These are phyloP conservation scores for Macquaria australasica DNA, from an alignment of 2,113 vertebrate species.

Conservation along the genomic window DNA sequence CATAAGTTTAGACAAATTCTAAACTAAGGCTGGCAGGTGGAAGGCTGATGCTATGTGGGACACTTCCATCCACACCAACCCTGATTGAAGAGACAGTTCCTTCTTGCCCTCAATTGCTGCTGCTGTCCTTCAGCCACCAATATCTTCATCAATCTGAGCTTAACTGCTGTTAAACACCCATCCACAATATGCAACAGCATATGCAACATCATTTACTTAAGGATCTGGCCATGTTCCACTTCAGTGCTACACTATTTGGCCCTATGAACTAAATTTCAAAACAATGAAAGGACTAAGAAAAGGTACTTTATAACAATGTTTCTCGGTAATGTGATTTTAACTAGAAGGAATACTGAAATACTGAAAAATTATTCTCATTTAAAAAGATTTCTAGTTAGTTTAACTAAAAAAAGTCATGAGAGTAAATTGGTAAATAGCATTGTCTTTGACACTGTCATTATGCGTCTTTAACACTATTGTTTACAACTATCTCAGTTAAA, in stretches of 20 bases:
- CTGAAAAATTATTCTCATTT: not conserved
- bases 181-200: not conserved
- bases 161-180: not conserved
- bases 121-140: not conserved
- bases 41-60: not conserved
- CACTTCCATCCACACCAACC: not conserved
- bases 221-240: not conserved
- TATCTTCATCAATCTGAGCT: conserved; percentile 18
- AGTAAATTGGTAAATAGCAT: not conserved
- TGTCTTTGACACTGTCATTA: not conserved
- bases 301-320: not conserved
- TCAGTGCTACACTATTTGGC: not conserved
- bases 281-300: not conserved
- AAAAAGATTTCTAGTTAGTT: not conserved
- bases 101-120: not conserved
- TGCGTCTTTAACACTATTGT: not conserved
- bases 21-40: not conserved
- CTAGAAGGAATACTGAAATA: not conserved
- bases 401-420: not conserved
- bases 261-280: not conserved
- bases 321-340: not conserved
- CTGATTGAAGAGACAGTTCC: not conserved
- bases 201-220: not conserved
- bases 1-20: not conserved
- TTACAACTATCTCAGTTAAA: conserved; percentile 1